Base-by-base conservation (phyloP, 1,140 invertebrate genomes). In the Pemphigus obesinymphae region DNA sequence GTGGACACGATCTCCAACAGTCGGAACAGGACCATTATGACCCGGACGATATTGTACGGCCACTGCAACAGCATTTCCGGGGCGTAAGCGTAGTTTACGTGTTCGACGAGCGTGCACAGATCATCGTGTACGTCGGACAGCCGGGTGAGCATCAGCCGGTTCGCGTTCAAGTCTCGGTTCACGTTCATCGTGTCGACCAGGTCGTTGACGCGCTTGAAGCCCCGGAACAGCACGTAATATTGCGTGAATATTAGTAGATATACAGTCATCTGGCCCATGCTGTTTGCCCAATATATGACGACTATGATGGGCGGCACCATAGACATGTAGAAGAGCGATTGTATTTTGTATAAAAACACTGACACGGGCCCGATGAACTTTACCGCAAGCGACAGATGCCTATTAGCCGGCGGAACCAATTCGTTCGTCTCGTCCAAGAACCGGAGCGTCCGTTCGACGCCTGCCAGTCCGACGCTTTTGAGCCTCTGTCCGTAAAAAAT, bases 21-120 rank as follows among this genome's bases (percentile, higher is more conserved):
- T 8, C 75, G 37, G 50, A 78, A 55, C 31, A 78, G 34, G 53
- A 58, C 53, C 75, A 78, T 78, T 2, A 78, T 40, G 50, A 78
- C 29, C 8, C 75, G 50, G n/a, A 58, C 6, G 23, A 78, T 61
- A 34, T 58, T 78, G 50, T 78, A 78, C n/a, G 23, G n/a, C 75
- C 75, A 78, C 53, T 78, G 53, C 13, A 78, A 5, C 8, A 78
- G n/a, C 75, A 78, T 58, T 1, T 58, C 75, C 17, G 75, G 34
- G 15, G n/a, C 53, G 50, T 78, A 78, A 0, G 53, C 50, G 11
- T 34, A 15, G 23, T 78, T 78, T 0, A 78, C 34, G 53, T 78
- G 23, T 7, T 40, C 75, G 26, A 40, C 37, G 0, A 78, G 50
- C 7, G 31, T 17, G 34, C 75, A 40, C 34, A 78, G 75, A 0